Evolutionary conservation across 2,888 invertebrate species (phyloP).

Genomic region (Drosophila quinaria): DNA sequence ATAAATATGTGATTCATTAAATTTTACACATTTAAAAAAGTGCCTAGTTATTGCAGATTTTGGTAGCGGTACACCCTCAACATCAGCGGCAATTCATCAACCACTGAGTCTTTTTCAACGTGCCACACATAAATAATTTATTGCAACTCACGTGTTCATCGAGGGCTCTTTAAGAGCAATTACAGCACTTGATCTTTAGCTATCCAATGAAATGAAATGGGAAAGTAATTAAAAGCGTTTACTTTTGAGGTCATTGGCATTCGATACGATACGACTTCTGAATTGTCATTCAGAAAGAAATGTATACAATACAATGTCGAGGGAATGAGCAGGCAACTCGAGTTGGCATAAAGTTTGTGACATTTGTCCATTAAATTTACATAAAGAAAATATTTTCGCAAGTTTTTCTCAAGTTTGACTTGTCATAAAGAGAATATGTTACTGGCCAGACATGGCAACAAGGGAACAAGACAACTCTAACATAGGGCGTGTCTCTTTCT

Average conservation of each 20-base stretch:
- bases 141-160: slow-evolving; percentile 52
- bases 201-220: slow-evolving; percentile 22
- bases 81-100: slow-evolving; percentile 69
- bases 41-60: slow-evolving; percentile 47
- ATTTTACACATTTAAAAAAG: slow-evolving; percentile 60
- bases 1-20: slow-evolving; percentile 83
- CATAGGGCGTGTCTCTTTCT: slow-evolving; percentile 6
- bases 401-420: slow-evolving; percentile 40
- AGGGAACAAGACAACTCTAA: slow-evolving; percentile 2
- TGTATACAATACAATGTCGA: slow-evolving; percentile 21
- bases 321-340: slow-evolving; percentile 1
- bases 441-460: slow-evolving; percentile 36
- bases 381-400: slow-evolving; percentile 51
- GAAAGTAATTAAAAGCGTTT: slow-evolving; percentile 66
- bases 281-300: slow-evolving; percentile 3
- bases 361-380: slow-evolving; percentile 66
- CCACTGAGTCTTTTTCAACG: slow-evolving; percentile 20
- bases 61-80: slow-evolving; percentile 63
- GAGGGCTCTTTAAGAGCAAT: slow-evolving; percentile 59
- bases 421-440: slow-evolving; percentile 66
- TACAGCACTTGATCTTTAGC: slow-evolving; percentile 68
- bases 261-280: not conserved
- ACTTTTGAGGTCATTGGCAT: slow-evolving; percentile 57
- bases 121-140: slow-evolving; percentile 30
- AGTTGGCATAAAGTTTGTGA: slow-evolving; percentile 46